These are phyloP conservation scores for Phallusia fumigata DNA, from an alignment of 23 tunicate genomes.

Conservation along the genomic window DNA sequence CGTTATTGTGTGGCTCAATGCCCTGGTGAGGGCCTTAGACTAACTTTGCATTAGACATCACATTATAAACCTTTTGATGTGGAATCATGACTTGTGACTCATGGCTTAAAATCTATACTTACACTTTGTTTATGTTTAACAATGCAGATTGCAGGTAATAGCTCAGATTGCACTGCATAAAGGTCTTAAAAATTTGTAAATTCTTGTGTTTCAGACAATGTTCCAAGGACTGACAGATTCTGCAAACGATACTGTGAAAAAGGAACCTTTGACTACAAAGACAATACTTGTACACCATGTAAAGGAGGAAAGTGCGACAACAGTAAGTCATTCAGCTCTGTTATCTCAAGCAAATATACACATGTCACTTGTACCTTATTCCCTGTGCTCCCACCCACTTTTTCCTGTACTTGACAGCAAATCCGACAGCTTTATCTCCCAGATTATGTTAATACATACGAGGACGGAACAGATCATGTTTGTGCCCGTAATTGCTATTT, in stretches of 20 bases:
- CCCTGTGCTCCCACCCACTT: too few species aligned
- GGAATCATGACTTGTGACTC: neutral
- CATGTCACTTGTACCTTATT: too few species aligned
- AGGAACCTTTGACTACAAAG: slow-evolving; percentile 42
- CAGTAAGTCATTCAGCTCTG: slow-evolving; percentile 46
- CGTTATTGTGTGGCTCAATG: slow-evolving; percentile 74
- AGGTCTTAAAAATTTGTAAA: neutral
- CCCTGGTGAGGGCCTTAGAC: slow-evolving; percentile 53
- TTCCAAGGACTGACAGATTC: slow-evolving; percentile 17
- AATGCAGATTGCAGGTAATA: too few species aligned
- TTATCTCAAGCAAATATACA: too few species aligned
- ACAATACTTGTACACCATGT: slow-evolving; percentile 54
- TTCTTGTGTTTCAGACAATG: slow-evolving; percentile 29
- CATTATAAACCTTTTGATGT: neutral
- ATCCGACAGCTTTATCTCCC: too few species aligned
- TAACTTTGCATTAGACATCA: neutral
- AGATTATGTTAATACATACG: too few species aligned
- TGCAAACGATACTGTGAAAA: slow-evolving; percentile 49
- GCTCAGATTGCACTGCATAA: neutral
- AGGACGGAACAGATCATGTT: too few species aligned
- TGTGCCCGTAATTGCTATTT: too few species aligned
- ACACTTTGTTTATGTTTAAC: neutral
- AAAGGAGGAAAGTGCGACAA: slow-evolving; percentile 25
- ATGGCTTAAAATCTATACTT: neutral
- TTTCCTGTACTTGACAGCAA: too few species aligned